Base-by-base conservation (phyloP, 2,113 vertebrate genomes). In the Alethe castanea region DNA sequence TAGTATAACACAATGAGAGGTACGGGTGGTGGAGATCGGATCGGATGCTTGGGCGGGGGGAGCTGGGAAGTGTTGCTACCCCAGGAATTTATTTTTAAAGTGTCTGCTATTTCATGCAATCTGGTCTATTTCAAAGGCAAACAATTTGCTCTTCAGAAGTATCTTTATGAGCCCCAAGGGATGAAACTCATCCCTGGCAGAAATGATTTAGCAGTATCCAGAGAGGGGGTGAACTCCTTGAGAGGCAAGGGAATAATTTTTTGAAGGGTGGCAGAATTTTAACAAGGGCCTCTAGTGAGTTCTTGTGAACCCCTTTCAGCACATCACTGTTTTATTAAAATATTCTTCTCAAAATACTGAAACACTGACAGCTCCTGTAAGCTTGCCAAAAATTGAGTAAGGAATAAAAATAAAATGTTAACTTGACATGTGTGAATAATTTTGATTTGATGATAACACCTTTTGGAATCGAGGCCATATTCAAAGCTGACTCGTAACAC, bases 371-470 rank as follows among this genome's bases (percentile, higher is more conserved):
- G 96, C 95, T 97, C 74, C 93, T 97, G 97, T 97, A 97, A 96
- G 96, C 96, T 90, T 97, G 97, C 97, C 97, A 97, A 97, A 97
- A 97, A 95, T 91, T 97, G 96, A 97, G 96, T 96, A 96, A 97
- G 95, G 96, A 97, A 96, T 97, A 97, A 97, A 97, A 97, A 97
- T 97, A 97, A 97, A 97, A 97, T 88, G 95, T 97, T 96, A 97
- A 97, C 95, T 97, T 97, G 97, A 97, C 96, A 97, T 97, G 95
- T 97, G 96, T 97, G 96, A 97, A 97, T 97, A 94, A 94, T 97
- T 97, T 97, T 97, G 97, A 97, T 97, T 97, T 97, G 97, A 97
- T 96, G 96, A 96, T 97, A 97, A 97, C 96, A 96, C 96, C 97
- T 96, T 96, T 97, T 97, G 95, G 95, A 96, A 96, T 96, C 92